Evolutionary conservation across 2,888 invertebrate genomes (phyloP).

Genomic region (Bruchidius siliquastri): DNA sequence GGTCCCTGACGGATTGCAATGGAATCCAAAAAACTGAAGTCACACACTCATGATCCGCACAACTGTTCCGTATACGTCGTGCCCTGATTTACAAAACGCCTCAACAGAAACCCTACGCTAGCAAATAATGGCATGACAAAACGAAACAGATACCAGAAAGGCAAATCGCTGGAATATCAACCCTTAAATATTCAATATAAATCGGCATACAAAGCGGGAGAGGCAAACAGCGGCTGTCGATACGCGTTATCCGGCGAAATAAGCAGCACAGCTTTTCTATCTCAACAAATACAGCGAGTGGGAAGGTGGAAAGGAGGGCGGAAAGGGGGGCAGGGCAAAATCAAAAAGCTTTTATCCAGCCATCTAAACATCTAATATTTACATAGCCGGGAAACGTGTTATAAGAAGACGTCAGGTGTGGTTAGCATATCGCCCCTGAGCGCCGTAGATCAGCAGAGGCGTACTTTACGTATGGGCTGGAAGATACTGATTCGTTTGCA

Average conservation of each 20-base stretch:
- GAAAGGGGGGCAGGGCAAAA: conserved; percentile 9
- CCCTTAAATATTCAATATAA: background rate
- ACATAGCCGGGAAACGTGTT: conserved; percentile 13
- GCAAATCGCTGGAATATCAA: background rate
- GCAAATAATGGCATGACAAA: background rate
- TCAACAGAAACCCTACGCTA: background rate
- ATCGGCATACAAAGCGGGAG: background rate
- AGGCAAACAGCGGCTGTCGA: background rate
- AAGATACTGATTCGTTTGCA: too few relatives aligned
- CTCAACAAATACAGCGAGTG: background rate
- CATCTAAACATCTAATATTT: conserved; percentile 32
- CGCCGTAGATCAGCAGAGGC: background rate
- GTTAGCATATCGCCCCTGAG: background rate
- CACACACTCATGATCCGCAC: too few relatives aligned
- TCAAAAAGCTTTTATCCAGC: conserved; percentile 30
- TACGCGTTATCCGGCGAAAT: background rate
- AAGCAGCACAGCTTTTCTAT: background rate
- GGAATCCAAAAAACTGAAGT: too few relatives aligned
- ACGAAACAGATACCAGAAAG: background rate
- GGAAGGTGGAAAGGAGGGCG: background rate
- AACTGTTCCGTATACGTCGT: background rate
- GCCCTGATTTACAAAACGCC: background rate
- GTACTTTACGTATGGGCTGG: background rate
- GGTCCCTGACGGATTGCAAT: too few relatives aligned
- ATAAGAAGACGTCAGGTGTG: background rate